Evolutionary conservation across 1,140 invertebrate genomes (phyloP), one percentile per base, ranked within the genome.

Genomic region (Vanessa atalanta): DNA sequence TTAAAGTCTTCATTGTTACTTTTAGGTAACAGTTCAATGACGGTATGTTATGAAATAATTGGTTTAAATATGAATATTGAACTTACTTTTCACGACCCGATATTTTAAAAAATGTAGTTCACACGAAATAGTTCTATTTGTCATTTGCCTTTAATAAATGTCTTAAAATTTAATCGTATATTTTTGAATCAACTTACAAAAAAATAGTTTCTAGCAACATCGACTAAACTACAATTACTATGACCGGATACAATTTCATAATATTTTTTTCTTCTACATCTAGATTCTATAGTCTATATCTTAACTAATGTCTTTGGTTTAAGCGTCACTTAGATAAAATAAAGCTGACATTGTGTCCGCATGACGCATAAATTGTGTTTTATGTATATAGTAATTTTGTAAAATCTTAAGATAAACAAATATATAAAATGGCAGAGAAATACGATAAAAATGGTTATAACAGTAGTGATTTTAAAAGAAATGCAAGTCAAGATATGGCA

Each of bases 391-490:
- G 26, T 26, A 13, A 61, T 37, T 13, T 37, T 61, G 13, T 14
- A 1, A 61, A 37, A 61, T 61, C 57, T 31, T 61, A 61, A 57
- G 16, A 57, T 23, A 23, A 57, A 61, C 15, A 26, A 60, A 60
- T 60, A 66, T 57, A 65, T 73, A 70, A 64, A 70, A 91, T 92
- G 88, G 79, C 83, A 66, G 87, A 89, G 0, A 86, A 88, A 61
- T 90, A 86, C 75, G 88, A 90, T 70, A 87, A 93, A 72, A 94
- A 94, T 72, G 93, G 93, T 8, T 93, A 94, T 63, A 93, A 93
- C 70, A 92, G 89, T 68, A 90, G 93, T 83, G 94, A 94, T 83
- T 95, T 94, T 57, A 95, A 95, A 83, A 85, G 93, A 55, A 94
- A 94, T 85, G 79, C 85, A 26, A 79, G 85, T 15, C 81, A 87